phyloP scores from a whole-genome alignment of 2,113 vertebrate genomes.

The Elephas maximus region DNA sequence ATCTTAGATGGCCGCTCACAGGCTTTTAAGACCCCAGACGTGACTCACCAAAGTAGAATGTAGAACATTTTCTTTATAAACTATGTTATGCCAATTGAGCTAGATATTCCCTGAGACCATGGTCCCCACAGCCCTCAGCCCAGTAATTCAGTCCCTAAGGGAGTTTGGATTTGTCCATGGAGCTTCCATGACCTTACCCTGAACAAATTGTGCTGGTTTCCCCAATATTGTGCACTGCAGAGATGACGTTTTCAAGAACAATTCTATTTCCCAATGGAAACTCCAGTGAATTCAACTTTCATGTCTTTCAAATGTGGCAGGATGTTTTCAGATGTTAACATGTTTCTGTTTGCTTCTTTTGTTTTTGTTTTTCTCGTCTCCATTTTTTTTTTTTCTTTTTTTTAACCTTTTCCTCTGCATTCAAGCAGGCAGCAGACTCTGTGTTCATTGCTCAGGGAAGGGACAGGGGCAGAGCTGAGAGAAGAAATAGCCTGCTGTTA shows the following conservation, averaged over 20 bases:
- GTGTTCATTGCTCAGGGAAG: neutral
- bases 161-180: too few relatives aligned
- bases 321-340: conserved; percentile 60
- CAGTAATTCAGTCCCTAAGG: too few relatives aligned
- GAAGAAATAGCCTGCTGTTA: neutral
- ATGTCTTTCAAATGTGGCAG: conserved; percentile 22
- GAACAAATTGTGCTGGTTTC: too few relatives aligned
- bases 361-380: conserved; percentile 8
- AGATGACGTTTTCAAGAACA: neutral
- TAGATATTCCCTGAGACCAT: too few relatives aligned
- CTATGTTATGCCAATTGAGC: too few relatives aligned
- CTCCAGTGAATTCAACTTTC: conserved; percentile 55
- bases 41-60: too few relatives aligned
- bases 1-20: too few relatives aligned
- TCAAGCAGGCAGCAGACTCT: neutral
- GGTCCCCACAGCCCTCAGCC: too few relatives aligned
- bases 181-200: too few relatives aligned
- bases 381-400: neutral
- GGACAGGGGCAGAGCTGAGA: neutral
- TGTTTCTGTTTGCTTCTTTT: conserved; percentile 37
- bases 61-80: too few relatives aligned
- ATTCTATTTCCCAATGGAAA: neutral
- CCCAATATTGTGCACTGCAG: neutral
- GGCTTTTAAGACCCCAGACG: too few relatives aligned
- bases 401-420: conserved; percentile 47